Evolutionary conservation across 2,797 vertebrate genomes (phyloP), one percentile per base, ranked within the genome.

Genomic region (Molothrus aeneus): DNA sequence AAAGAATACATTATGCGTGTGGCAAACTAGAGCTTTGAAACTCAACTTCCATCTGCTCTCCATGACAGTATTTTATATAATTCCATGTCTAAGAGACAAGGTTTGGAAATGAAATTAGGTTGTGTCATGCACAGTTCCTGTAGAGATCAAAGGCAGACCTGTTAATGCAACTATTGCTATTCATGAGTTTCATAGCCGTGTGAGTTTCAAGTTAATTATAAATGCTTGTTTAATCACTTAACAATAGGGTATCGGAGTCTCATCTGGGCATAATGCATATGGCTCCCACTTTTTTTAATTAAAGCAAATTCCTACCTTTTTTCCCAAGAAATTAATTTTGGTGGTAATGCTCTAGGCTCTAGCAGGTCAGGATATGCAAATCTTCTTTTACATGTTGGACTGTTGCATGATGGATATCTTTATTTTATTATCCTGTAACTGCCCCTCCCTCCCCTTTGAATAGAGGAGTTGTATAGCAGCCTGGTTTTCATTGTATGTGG

Each of bases 121-220:
- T 93, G 73, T 92, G 70, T 86, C 82, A 42, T 95, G 75, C 92
- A 79, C 40, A 48, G 89, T 86, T 95, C 80, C 93, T 93, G 83
- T 81, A 78, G 90, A 95, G 93, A 96, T 95, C 95, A 97, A 96
- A 95, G 91, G 70, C 87, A 90, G 68, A 86, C 75, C 93, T 91
- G 89, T 57, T 92, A 96, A 95, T 96, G 88, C 92, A 94, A 73
- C 95, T 96, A 93, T 93, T 92, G 94, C 92, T 96, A 95, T 96
- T 97, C 95, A 93, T 96, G 94, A 95, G 86, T 87, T 92, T 95
- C 86, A 48, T 86, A 78, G 83, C 71, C 1, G 0, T 85, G 68
- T 90, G 91, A 90, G 86, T 96, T 97, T 93, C 95, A 82, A 88
- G 93, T 95, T 97, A 96, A 95, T 97, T 97, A 94, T 92, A 96